Evolutionary conservation across 2,797 vertebrate genomes (phyloP).

Genomic region (Acanthornis magna): DNA sequence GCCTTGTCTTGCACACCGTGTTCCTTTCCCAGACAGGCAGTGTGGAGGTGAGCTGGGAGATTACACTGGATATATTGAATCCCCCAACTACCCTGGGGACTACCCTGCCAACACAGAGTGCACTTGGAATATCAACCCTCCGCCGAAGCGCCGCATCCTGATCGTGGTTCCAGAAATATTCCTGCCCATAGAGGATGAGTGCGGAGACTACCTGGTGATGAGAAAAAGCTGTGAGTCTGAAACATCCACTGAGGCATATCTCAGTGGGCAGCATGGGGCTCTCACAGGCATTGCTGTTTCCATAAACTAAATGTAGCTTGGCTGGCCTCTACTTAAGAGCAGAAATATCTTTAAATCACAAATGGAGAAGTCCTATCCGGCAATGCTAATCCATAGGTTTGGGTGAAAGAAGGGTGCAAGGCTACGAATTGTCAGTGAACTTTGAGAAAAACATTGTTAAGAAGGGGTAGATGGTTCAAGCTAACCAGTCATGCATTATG

Average conservation of each 20-base stretch:
- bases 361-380: not conserved
- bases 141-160: slow-evolving; percentile 93
- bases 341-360: not conserved
- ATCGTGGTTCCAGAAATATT: slow-evolving; percentile 98
- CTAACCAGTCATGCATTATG: not conserved
- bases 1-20: not conserved
- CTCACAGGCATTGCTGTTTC: not conserved
- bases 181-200: slow-evolving; percentile 96
- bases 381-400: not conserved
- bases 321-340: not conserved
- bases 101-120: slow-evolving; percentile 96
- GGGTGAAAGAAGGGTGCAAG: not conserved
- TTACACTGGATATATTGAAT: slow-evolving; percentile 94
- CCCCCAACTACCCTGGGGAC: slow-evolving; percentile 96
- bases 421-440: not conserved
- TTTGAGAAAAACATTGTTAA: not conserved
- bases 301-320: not conserved
- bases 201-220: slow-evolving; percentile 98
- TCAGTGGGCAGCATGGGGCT: not conserved
- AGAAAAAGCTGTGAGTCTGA: slow-evolving; percentile 91
- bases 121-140: slow-evolving; percentile 94
- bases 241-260: not conserved
- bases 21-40: slow-evolving; percentile 83
- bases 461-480: not conserved
- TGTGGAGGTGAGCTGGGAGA: slow-evolving; percentile 96